These are phyloP conservation scores for Pteria penguin DNA, from an alignment of 2,888 invertebrate genomes.

Conservation along the genomic window DNA sequence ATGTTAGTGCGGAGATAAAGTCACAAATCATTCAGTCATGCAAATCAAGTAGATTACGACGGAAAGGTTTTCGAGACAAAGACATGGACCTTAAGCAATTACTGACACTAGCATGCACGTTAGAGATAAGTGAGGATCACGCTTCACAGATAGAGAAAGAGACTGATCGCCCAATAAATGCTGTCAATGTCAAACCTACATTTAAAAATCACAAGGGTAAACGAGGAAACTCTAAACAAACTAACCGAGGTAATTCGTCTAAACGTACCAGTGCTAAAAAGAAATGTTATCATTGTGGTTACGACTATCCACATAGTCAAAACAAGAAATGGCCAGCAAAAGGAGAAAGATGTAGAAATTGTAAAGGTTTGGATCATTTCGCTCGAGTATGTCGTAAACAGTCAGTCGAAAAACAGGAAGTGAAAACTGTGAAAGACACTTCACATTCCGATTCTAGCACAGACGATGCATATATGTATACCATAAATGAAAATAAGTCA, in stretches of 20 bases:
- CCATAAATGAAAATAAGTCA: not conserved
- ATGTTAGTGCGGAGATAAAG: not conserved
- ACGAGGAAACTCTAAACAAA: too few relatives aligned
- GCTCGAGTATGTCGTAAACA: not conserved
- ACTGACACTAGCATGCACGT: conserved; percentile 4
- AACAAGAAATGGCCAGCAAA: not conserved
- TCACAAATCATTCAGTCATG: conserved; percentile 26
- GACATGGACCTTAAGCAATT: conserved; percentile 9
- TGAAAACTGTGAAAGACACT: not conserved
- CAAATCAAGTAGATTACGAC: not conserved
- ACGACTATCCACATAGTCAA: not conserved
- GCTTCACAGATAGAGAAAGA: conserved; percentile 2
- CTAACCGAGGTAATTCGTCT: too few relatives aligned
- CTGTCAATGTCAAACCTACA: too few relatives aligned
- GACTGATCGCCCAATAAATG: too few relatives aligned
- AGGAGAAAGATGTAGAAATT: not conserved
- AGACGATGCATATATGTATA: conserved; percentile 2
- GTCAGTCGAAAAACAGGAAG: not conserved
- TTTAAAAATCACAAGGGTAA: too few relatives aligned
- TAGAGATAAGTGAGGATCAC: conserved; percentile 26
- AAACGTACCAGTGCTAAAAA: too few relatives aligned
- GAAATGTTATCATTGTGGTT: not conserved
- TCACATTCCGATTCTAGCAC: not conserved
- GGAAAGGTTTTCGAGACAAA: not conserved
- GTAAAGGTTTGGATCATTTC: conserved; percentile 7